Base-by-base conservation (phyloP, 2,888 invertebrate species). In the Pterostichus niger region DNA sequence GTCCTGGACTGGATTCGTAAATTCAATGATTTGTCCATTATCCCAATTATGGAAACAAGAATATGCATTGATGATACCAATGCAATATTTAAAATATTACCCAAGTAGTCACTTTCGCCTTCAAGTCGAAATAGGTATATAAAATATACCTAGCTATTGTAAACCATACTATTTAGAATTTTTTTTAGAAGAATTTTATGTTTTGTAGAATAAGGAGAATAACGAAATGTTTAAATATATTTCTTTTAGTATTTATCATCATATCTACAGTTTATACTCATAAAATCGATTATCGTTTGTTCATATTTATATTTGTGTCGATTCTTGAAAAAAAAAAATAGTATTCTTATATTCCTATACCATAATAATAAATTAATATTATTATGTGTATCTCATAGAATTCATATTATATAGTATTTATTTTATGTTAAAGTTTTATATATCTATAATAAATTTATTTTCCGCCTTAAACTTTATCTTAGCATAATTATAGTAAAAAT, bases 31-130 rank as follows among this genome's bases (percentile, higher is more conserved):
- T 15, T 40, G 31, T 33, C 82, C 82, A 2, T 31, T 59, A 6
- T 59, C 49, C 0, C 56, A 82, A 33, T 31, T 82, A 31, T 75
- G 73, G 82, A 82, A 73, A 44, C 59, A 40, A 2, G 82, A 82
- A 33, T 31, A 13, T 9, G 54, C 75, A 0, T 7, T 82, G 10
- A 46, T 61, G 9, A 33, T 82, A 6, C 75, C 82, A 2, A 5
- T 61, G 13, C 44, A 35, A 6, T 46, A 56, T 31, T 33, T 82
- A n/a, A 54, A 61, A 40, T 13, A 15, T 10, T 59, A 15, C 2
- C 71, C 15, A 24, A 44, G n/a, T 15, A 73, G 73, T 31, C 59
- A 59, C 31, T 82, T 82, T 33, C 40, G 61, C 6, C 40, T 82
- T 10, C 24, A 46, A 10, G 82, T 82, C 0, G 31, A 82, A 59